phyloP scores from a whole-genome alignment of 2,888 invertebrate genomes.

The Clanis bilineata region DNA sequence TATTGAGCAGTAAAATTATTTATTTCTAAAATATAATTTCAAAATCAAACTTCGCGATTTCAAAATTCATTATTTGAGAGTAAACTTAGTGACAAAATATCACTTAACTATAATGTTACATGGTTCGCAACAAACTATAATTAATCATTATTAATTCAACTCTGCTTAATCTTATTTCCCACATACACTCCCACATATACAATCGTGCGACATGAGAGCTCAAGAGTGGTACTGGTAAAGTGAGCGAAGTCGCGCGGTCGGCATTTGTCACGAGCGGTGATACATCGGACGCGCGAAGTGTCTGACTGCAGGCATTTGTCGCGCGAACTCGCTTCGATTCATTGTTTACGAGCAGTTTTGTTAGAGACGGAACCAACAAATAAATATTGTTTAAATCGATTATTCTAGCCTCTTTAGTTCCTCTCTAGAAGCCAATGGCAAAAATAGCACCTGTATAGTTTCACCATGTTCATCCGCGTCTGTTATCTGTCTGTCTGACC shows the following conservation, averaged over 20 bases:
- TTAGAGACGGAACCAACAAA: background rate
- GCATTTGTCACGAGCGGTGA: slow-evolving; percentile 45
- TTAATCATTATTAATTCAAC: background rate
- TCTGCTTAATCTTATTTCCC: background rate
- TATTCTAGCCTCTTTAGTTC: too few relatives aligned
- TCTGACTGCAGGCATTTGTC: slow-evolving; percentile 57
- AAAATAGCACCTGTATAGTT: too few relatives aligned
- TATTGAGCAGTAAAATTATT: too few relatives aligned
- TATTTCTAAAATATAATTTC: too few relatives aligned
- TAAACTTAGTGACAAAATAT: too few relatives aligned
- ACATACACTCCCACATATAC: background rate
- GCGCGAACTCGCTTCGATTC: slow-evolving; percentile 32
- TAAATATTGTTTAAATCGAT: background rate
- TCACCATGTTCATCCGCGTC: too few relatives aligned
- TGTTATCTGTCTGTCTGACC: too few relatives aligned
- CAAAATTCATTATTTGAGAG: too few relatives aligned
- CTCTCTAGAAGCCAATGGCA: too few relatives aligned
- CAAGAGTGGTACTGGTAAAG: background rate
- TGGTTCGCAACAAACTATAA: too few relatives aligned
- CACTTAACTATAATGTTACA: too few relatives aligned
- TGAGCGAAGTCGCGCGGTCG: slow-evolving; percentile 27
- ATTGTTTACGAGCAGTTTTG: slow-evolving; percentile 16
- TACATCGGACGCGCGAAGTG: slow-evolving; percentile 47
- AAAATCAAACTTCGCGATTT: too few relatives aligned
- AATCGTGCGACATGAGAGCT: background rate